Evolutionary conservation across 2,797 vertebrate species (phyloP), one percentile per base, ranked within the genome.

Genomic region (Acanthornis magna): DNA sequence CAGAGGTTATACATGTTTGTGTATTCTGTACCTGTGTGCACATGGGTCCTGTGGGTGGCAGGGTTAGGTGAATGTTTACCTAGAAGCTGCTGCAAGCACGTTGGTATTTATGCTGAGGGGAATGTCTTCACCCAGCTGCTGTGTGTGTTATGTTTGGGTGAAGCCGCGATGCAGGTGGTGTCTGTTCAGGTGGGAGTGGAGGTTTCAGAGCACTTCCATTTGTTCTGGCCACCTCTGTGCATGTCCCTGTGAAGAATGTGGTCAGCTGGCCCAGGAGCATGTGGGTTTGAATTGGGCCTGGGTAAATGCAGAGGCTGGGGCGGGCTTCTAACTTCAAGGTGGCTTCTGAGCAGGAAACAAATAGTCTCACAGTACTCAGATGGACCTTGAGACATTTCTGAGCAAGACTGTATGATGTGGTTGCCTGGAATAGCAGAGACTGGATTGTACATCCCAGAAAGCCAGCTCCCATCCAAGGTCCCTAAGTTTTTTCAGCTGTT

Each of bases 401-500:
- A 92, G 48, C 42, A 65, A 47, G 34, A 45, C 36, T 62, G 12
- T 43, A 53, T n/a, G 48, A 47, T 82, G 57, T 61, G 80, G 77
- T 55, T 95, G 83, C 53, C 61, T 79, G 90, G 74, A 96, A 93
- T 20, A 91, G 67, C 83, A 91, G 74, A 94, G 45, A 45, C 45
- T 57, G 63, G 88, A 93, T 61, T 76, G 12, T 15, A 34, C 20
- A 27, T 70, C 77, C 73, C 55, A 76, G 88, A 53, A 65, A 91
- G 38, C 17, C 71, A 73, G 66, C 26, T 95, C 63, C 48, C 63
- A 76, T 57, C 62, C 58, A n/a, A 4, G 10, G 53, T 71, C 80
- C 34, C 61, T 22, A 62, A 93, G 48, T 90, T 92, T 86, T 79
- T 81, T 79, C 73, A 93, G 92, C 47, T 92, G 85, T 94, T 91